phyloP scores from a whole-genome alignment of 2,888 invertebrate species.

The Calliopum simillimum region DNA sequence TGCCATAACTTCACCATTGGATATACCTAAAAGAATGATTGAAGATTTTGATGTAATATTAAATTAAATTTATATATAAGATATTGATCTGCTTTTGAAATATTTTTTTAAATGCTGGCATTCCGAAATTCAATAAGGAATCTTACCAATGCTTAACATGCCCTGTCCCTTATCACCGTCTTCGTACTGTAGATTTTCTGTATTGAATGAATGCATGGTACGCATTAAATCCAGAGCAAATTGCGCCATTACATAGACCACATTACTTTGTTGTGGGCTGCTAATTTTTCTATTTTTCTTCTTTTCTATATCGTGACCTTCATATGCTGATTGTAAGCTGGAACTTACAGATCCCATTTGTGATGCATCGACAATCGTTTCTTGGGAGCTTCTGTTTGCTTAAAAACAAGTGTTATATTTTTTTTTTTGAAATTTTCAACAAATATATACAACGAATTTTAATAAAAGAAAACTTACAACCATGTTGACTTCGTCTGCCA shows the following conservation, averaged over 20 bases:
- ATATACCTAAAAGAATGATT: slow-evolving; percentile 76
- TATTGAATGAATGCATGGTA: slow-evolving; percentile 72
- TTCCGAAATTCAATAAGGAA: no score
- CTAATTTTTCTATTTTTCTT: slow-evolving; percentile 52
- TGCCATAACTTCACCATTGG: slow-evolving; percentile 90
- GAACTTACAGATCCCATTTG: no score
- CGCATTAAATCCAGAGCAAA: slow-evolving; percentile 82
- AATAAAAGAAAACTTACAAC: slow-evolving; percentile 29
- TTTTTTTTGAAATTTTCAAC: background rate
- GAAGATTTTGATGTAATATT: no score
- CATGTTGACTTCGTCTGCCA: slow-evolving; percentile 59
- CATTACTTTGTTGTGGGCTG: slow-evolving; percentile 63
- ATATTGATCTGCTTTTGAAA: no score
- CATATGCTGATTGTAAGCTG: slow-evolving; percentile 50
- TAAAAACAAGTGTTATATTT: background rate
- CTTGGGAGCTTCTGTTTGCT: background rate
- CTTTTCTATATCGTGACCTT: slow-evolving; percentile 43
- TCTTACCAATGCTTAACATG: slow-evolving; percentile 60
- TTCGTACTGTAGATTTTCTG: slow-evolving; percentile 71
- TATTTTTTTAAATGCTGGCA: no score
- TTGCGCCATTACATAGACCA: slow-evolving; percentile 73
- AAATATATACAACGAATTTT: background rate
- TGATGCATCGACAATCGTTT: background rate
- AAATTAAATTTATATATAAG: no score
- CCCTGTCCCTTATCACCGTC: slow-evolving; percentile 60